Evolutionary conservation across 37 sponge, comb jelly and placozoan genomes (phyloP), one percentile per base, ranked within the genome.

Genomic region (Axinella damicornis): DNA sequence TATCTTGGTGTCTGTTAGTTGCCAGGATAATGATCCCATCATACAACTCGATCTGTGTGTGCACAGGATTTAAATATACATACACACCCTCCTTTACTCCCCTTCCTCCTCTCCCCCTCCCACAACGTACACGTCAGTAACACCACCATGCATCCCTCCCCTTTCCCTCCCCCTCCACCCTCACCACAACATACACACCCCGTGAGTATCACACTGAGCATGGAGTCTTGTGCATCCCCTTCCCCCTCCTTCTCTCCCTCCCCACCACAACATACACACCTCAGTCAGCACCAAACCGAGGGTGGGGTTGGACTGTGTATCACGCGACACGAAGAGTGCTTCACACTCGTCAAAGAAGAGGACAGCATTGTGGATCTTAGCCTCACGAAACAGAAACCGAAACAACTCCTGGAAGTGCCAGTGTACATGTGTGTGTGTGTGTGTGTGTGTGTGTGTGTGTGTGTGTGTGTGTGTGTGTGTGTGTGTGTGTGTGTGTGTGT

Each of bases 311-410:
- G 57, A 15, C n/a, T 91, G 91, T 69, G 81, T 80, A 33, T 94
- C 95, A 21, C 95, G 74, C 0, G 89, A 65, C 69, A 91, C 95
- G 75, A 94, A 94, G 57, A 94, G 90, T 38, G 85, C 95, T 65
- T 94, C 95, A 83, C 95, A 94, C 72, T 94, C 95, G 75, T 94
- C 95, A 87, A 94, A 94, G 91, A 94, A 94, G 71, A 94, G 60
- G 57, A 94, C 90, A 69, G 94, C 94, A 41, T 94, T 91, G 75
- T 94, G 90, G 86, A 94, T 94, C 79, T 94, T 94, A 19, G 95
- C 91, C 67, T 94, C 95, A 52, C 92, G 74, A 69, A 94, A 94
- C 18, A 94, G 85, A 54, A 94, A 94, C 82, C 91, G 90, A 77
- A 94, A 91, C 76, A 85, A 91, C 57, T 94, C 94, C n/a, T n/a